Percentiles rank a stretch among this genome's conserved stretches.
Evolutionary conservation across 2,113 vertebrate species (phyloP).

Genomic region (Trinectes maculatus): DNA sequence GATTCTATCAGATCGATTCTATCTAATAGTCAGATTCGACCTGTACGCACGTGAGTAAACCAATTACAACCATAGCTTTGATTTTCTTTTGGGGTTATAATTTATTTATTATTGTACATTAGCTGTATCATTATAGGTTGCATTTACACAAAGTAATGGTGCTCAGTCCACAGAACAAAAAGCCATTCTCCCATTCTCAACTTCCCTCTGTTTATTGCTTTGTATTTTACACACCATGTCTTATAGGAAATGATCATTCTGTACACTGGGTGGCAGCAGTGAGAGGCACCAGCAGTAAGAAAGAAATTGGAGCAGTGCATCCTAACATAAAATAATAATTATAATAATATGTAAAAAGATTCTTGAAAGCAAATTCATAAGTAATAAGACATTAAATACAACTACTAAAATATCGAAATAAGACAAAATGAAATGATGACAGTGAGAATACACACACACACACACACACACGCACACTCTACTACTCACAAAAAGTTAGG

Average conservation of each 20-base stretch:
- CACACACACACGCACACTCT: too few relatives aligned
- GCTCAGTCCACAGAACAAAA: slow-evolving; percentile 23
- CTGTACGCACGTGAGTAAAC: not conserved
- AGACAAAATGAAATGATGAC: slow-evolving; percentile 1
- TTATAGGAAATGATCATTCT: slow-evolving; percentile 6
- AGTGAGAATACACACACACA: too few relatives aligned
- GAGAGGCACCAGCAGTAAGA: slow-evolving; percentile 23
- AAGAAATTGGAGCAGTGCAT: slow-evolving; percentile 5
- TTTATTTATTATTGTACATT: slow-evolving; percentile 59
- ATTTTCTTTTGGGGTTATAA: slow-evolving; percentile 38
- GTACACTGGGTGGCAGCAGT: slow-evolving; percentile 64
- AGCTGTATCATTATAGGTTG: slow-evolving; percentile 47
- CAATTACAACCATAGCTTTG: not conserved
- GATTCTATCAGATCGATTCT: too few relatives aligned
- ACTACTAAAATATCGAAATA: slow-evolving; percentile 20
- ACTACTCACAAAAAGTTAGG: too few relatives aligned
- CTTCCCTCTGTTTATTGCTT: slow-evolving; percentile 39
- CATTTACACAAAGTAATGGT: slow-evolving; percentile 60
- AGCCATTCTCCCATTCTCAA: slow-evolving; percentile 47
- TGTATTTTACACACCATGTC: slow-evolving; percentile 36
- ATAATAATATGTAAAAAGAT: slow-evolving; percentile 9
- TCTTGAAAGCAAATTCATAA: slow-evolving; percentile 48
- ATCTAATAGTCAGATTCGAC: not conserved
- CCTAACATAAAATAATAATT: slow-evolving; percentile 1
- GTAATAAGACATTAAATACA: slow-evolving; percentile 31